Base-by-base conservation (phyloP, 2,113 vertebrate species). In the Seriola aureovittata region DNA sequence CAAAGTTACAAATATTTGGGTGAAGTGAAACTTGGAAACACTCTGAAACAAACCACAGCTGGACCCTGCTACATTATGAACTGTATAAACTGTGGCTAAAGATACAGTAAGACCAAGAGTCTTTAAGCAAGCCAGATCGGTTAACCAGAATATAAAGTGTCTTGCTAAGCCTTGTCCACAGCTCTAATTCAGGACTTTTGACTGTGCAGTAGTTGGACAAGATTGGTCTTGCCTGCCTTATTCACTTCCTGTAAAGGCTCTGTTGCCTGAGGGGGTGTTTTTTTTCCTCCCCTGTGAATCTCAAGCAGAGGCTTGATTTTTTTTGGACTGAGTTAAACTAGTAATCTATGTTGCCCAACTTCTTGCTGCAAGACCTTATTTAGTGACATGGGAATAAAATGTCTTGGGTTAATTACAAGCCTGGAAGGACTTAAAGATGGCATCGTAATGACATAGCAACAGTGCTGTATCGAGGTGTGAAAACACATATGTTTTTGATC, bases 171-270 rank as follows among this genome's bases (percentile, higher is more conserved):
- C 80, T 50, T 29, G 75, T 58, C 80, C 82, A 29, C 76, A 44
- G 29, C 70, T 63, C 8, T 65, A 80, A 70, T 44, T 70, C 78
- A 78, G 25, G 42, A 40, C 58, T 19, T 38, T 52, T 67, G 60
- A 69, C 62, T 65, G n/a, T 55, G 38, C 66, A 64, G 59, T 5
- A 36, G 14, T 14, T 7, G 36, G 75, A 81, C 91, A 85, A 67
- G 93, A 76, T 17, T 0, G 19, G 75, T 81, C 93, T 85, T 69
- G 92, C 29, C 71, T 44, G 12, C 69, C 36, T 85, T 11, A 3
- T 11, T 87, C 23, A 42, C 81, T 84, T 93, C 88, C 89, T 75
- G 84, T 59, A 32, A 64, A 88, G 44, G 83, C 90, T 72, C 69
- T 38, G n/a, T 23, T 78, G 59, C 88, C 82, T 38, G 21, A 9